Evolutionary conservation across 2,888 invertebrate species (phyloP), one percentile per base, ranked within the genome.

Genomic region (Eremobia ochroleuca): DNA sequence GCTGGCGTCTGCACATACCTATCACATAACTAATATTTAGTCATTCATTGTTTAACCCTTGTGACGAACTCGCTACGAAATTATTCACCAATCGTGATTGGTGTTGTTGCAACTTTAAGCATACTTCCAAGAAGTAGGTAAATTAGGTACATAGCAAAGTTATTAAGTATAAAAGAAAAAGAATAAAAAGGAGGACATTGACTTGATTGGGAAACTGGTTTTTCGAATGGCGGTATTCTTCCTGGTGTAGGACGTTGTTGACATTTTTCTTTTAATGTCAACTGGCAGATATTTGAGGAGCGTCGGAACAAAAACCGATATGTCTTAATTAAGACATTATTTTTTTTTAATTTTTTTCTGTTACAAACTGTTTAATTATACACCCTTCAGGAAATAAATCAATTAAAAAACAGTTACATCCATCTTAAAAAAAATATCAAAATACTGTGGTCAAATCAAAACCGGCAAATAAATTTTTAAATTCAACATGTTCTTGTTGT

Each of bases 41-140:
- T 59, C 4, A 37, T 31, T 25, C 66, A 64, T 58, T 62, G 37
- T 59, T 31, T 49, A 15, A 64, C 31, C 0, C n/a, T 49, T 6
- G 31, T 37, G 59, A 64, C 59, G 62, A 67, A 21, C 49, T 65
- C 15, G n/a, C 8, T 55, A 55, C 13, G 4, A 64, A 34, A 83
- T 80, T 76, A 83, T 69, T 79, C 76, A 75, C 9, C 66, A 59
- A 73, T 65, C 40, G 8, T 40, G 62, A 43, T 70, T 61, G 9
- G 6, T 25, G 9, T 65, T 31, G 21, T 69, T 58, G 55, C 75
- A 62, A 66, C 8, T 61, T 67, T 37, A 28, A 58, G 58, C 34
- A n/a, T 37, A 37, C 43, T 71, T 61, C 28, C 15, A 61, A 73
- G 64, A 72, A 69, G 40, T 70, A 49, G 28, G 46, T 65, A 62